A percentile compares a stretch with the other conserved stretches of the same genome.
These are phyloP conservation scores for Drosophila mimetica DNA, from an alignment of 2,888 invertebrate species.

Conservation along the genomic window DNA sequence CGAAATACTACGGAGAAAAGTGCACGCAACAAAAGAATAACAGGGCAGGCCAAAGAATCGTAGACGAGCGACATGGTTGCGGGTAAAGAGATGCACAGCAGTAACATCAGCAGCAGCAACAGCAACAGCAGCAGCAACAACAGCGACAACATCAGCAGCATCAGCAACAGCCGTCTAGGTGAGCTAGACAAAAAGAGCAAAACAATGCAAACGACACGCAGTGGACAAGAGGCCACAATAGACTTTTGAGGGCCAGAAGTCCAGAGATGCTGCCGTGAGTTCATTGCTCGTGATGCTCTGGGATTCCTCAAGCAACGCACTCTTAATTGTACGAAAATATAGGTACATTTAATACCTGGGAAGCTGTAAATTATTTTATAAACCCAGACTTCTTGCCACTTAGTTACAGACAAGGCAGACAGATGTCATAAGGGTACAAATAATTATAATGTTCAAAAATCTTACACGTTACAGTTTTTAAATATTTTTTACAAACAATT, in stretches of 20 bases:
- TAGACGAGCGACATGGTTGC: conserved; percentile 23
- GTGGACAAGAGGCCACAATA: conserved; percentile 57
- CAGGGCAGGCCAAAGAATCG: conserved; percentile 38
- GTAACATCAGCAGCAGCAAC: conserved; percentile 19
- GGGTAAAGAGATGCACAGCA: conserved; percentile 34
- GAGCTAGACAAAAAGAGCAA: conserved; percentile 65
- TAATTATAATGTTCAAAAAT: too few species aligned
- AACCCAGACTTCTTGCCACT: too few species aligned
- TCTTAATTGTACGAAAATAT: neutral
- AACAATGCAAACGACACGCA: conserved; percentile 68
- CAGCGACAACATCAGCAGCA: conserved; percentile 12
- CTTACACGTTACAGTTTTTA: too few species aligned
- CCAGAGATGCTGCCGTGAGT: conserved; percentile 45
- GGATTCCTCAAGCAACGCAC: neutral
- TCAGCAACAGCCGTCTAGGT: conserved; percentile 58
- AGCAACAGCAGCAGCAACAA: conserved; percentile 15
- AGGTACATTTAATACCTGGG: neutral
- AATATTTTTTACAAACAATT: too few species aligned
- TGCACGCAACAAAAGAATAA: conserved; percentile 77
- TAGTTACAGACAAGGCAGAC: too few species aligned
- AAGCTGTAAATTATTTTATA: too few species aligned
- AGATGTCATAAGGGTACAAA: too few species aligned
- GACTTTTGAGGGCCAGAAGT: conserved; percentile 30
- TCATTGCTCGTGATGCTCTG: neutral
- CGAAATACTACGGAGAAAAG: conserved; percentile 76